These are phyloP conservation scores for Acholoe squamosa DNA, from an alignment of 2,888 invertebrate genomes.

Conservation along the genomic window DNA sequence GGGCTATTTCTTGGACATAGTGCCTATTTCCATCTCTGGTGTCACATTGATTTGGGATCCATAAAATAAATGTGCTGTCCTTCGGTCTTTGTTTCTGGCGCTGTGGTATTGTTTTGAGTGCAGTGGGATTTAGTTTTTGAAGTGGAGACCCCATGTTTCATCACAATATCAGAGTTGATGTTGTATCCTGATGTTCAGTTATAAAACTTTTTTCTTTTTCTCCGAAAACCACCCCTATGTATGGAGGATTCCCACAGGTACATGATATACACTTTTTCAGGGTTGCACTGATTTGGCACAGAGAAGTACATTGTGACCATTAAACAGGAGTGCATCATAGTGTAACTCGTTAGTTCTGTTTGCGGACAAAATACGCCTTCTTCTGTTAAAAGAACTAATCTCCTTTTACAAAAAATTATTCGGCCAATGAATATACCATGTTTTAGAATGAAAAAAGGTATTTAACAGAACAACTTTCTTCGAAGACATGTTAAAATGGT, in stretches of 20 bases:
- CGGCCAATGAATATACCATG: too few relatives aligned
- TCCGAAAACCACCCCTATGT: not conserved
- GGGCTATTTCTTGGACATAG: not conserved
- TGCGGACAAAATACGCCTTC: too few relatives aligned
- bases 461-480: too few relatives aligned
- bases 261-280: not conserved
- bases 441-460: too few relatives aligned
- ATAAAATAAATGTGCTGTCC: not conserved
- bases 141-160: not conserved
- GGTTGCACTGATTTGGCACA: not conserved
- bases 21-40: not conserved
- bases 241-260: not conserved
- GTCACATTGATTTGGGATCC: not conserved
- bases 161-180: not conserved
- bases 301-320: not conserved
- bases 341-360: too few relatives aligned
- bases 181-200: not conserved
- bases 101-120: not conserved
- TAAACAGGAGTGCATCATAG: not conserved
- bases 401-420: too few relatives aligned
- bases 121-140: not conserved
- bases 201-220: not conserved
- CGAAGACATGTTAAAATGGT: too few relatives aligned
- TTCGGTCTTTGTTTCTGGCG: not conserved
- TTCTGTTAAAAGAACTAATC: too few relatives aligned